A percentile compares a stretch with the other conserved stretches of the same genome.
Evolutionary conservation across 2,888 invertebrate species (phyloP).

Genomic region (Rotaria socialis): DNA sequence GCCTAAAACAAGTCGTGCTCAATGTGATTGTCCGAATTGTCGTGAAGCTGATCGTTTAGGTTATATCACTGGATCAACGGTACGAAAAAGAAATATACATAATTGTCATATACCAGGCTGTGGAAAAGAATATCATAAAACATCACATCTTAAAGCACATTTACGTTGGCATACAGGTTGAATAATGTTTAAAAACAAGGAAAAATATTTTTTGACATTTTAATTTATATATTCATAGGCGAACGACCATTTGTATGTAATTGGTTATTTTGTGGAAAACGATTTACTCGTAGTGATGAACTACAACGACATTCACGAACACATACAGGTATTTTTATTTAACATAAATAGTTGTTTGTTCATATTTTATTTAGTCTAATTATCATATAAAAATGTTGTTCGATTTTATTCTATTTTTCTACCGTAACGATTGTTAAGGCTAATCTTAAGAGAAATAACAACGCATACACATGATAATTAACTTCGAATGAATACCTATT

Average conservation of each 20-base stretch:
- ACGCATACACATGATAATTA: background rate
- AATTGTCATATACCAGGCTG: conserved; percentile 51
- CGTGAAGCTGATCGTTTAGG: conserved; percentile 75
- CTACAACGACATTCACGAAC: conserved; percentile 88
- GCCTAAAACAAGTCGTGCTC: conserved; percentile 61
- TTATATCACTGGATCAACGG: background rate
- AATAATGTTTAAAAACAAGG: background rate
- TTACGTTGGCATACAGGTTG: conserved; percentile 61
- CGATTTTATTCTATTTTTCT: background rate
- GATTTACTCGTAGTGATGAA: conserved; percentile 91
- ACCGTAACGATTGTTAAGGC: background rate
- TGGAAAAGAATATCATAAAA: conserved; percentile 77
- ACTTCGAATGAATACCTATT: background rate
- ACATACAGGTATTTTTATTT: conserved; percentile 67
- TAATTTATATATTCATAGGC: conserved; percentile 60
- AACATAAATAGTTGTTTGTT: background rate
- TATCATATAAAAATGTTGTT: background rate
- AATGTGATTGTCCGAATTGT: conserved; percentile 97
- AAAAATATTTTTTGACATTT: background rate
- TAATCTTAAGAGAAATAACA: background rate
- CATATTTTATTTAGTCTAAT: background rate
- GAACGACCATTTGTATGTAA: conserved; percentile 93
- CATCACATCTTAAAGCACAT: conserved; percentile 95
- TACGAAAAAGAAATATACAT: conserved; percentile 45
- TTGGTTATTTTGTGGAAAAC: conserved; percentile 93